phyloP scores from a whole-genome alignment of 2,797 vertebrate genomes.

The Mormyrops attenuatus region DNA sequence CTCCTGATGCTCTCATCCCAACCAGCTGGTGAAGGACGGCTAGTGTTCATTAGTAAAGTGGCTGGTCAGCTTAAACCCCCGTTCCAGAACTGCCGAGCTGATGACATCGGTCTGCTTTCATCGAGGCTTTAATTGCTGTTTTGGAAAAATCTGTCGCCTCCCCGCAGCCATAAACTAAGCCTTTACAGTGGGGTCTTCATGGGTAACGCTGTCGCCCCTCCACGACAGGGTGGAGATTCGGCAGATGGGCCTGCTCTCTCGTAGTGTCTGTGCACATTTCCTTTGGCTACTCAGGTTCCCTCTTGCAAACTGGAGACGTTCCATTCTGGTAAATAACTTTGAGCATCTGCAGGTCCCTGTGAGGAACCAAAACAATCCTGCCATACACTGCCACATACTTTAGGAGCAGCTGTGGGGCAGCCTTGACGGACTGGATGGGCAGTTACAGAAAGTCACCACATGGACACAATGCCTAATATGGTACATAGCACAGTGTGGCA shows the following conservation, averaged over 20 bases:
- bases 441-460: not conserved
- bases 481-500: not conserved
- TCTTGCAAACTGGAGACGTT: not conserved
- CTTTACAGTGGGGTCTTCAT: not conserved
- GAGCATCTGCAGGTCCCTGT: not conserved
- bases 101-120: not conserved
- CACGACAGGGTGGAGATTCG: not conserved
- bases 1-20: not conserved
- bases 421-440: not conserved
- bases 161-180: not conserved
- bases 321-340: not conserved
- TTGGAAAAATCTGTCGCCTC: not conserved
- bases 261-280: not conserved
- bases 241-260: not conserved
- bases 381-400: not conserved
- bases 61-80: not conserved
- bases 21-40: not conserved
- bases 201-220: not conserved
- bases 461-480: not conserved
- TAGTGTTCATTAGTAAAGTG: not conserved
- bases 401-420: not conserved
- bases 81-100: not conserved
- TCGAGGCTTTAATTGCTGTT: not conserved
- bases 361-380: not conserved
- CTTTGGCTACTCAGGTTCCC: not conserved